Evolutionary conservation across 2,797 vertebrate species (phyloP), one percentile per base, ranked within the genome.

Genomic region (Philypnodon macrostomus): DNA sequence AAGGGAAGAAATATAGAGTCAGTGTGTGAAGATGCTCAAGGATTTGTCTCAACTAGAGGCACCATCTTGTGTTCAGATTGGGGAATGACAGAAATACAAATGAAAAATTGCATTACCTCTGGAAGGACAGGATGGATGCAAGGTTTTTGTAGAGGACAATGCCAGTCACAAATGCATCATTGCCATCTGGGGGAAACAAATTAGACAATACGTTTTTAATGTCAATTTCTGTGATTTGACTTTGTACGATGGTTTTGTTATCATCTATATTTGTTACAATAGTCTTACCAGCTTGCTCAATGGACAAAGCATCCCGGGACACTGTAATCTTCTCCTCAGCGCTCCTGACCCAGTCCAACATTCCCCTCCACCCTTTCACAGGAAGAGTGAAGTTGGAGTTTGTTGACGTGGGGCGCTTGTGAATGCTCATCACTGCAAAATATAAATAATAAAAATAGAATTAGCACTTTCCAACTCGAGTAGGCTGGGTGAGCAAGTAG

Each of bases 111-210:
- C 12, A 75, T 84, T 90, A 99, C 97, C 93, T 96, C 71, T 98
- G 95, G 39, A 95, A 89, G 21, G 93, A 92, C 49, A 99, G 86
- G 54, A 99, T 89, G 47, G 92, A 90, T n/a, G 91, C 92, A 26
- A 99, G 76, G 41, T 97, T 99, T 60, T 93, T 89, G 85, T 98
- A 99, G 33, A 99, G 92, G 67, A 97, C 93, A 0, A 95, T 95
- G 54, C 97, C 97, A 0, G 98, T 95, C 80, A 98, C 93, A 2
- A 95, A 95, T 31, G 95, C 91, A 0, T 94, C 91, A 0, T 87
- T 92, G 33, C 91, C 93, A 0, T 94, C 93, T 0, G 84, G 7
- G 84, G 7, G 55, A 12, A 31, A 70, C 3, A 55, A 29, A 47
- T 0, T 0, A 69, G 37, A 47, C 11, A 38, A 31, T 40, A 6